Conservation (phyloP, 2,797 vertebrate genomes). For the Micropoecilia bifurca region DNA sequence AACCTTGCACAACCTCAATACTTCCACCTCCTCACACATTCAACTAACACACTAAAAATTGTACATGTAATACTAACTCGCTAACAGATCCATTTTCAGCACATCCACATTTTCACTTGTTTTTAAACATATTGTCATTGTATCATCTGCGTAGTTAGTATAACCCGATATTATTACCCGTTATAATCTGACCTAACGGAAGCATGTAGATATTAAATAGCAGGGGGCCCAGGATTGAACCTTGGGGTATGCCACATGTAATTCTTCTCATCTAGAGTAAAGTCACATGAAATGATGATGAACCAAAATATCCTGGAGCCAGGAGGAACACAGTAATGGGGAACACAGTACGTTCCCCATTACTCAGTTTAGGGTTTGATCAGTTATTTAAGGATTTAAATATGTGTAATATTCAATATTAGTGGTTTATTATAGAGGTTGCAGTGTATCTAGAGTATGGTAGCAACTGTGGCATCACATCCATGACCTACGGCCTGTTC, state of each 20-base stretch:
- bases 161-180: too few species aligned
- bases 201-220: not conserved
- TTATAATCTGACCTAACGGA: too few species aligned
- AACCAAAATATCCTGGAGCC: not conserved
- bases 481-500: not conserved
- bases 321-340: too few species aligned
- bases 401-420: not conserved
- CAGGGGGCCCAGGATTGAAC: not conserved
- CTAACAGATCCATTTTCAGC: too few species aligned
- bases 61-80: too few species aligned
- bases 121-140: not conserved
- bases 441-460: not conserved
- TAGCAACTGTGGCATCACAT: not conserved
- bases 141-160: too few species aligned
- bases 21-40: too few species aligned
- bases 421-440: not conserved
- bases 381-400: too few species aligned
- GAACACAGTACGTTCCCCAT: not conserved
- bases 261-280: not conserved
- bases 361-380: not conserved
- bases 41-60: too few species aligned
- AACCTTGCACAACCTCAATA: too few species aligned
- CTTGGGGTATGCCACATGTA: not conserved
- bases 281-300: not conserved
- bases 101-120: too few species aligned